Evolutionary conservation across 2,888 invertebrate species (phyloP).

Genomic region (Latheticus oryzae): DNA sequence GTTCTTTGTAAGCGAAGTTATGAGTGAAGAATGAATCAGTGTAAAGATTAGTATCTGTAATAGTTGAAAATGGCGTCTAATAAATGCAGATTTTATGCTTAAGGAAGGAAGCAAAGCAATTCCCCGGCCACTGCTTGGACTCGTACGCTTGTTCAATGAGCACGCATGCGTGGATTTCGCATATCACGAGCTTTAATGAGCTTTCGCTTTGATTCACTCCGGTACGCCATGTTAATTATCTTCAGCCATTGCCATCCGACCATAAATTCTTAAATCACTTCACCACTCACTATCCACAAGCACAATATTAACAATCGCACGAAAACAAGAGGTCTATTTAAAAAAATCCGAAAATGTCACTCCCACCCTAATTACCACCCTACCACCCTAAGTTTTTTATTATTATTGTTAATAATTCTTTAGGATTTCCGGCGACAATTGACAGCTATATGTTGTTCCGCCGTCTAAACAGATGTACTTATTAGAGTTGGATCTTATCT

Average conservation of each 20-base stretch:
- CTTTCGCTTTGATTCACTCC: conserved; percentile 44
- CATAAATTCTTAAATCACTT: conserved; percentile 12
- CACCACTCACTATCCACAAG: conserved; percentile 12
- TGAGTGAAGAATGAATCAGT: conserved; percentile 55
- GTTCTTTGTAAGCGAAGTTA: conserved; percentile 57
- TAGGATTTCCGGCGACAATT: conserved; percentile 53
- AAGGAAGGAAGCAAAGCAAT: conserved; percentile 64
- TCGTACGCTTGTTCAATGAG: conserved; percentile 55
- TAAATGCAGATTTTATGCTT: conserved; percentile 59
- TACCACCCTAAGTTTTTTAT: conserved; percentile 38
- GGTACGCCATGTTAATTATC: conserved; percentile 26
- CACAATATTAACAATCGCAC: conserved; percentile 25
- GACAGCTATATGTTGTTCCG: conserved; percentile 54
- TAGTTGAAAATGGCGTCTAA: conserved; percentile 61
- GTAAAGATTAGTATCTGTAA: conserved; percentile 53
- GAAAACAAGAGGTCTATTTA: conserved; percentile 24
- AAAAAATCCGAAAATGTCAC: conserved; percentile 36
- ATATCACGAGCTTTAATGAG: conserved; percentile 57
- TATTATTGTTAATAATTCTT: conserved; percentile 48
- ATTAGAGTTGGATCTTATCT: conserved; percentile 55
- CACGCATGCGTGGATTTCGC: conserved; percentile 60
- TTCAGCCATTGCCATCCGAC: neutral
- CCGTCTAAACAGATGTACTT: conserved; percentile 58
- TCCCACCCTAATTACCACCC: conserved; percentile 41
- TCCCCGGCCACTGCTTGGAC: conserved; percentile 60